Base-by-base conservation (phyloP, 2,113 vertebrate species). In the Triplophysa siluroides region DNA sequence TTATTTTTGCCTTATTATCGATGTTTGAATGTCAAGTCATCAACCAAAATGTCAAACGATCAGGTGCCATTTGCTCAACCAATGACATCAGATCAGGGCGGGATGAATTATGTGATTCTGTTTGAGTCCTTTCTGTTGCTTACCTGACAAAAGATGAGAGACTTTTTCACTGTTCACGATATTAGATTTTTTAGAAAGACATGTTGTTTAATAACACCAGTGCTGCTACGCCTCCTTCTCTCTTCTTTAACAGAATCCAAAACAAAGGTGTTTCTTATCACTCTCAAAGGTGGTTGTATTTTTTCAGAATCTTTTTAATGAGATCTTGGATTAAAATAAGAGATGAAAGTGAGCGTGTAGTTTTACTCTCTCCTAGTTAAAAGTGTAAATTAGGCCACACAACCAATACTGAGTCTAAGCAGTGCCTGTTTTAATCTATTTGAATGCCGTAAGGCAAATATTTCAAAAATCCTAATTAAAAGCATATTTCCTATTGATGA, bases 351-450 rank as follows among this genome's bases (percentile, higher is more conserved):
- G 29, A 50, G 58, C 33, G 61, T 62, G 68, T 66, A 61, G 12
- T 56, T 73, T n/a, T 58, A 63, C n/a, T 65, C 58, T 19, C 41
- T 84, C 70, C 63, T 71, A 16, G 24, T 54, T 64, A 58, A 41
- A 45, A 64, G 43, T 50, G 66, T 38, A 82, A 85, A 84, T 60
- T 80, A 85, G 83, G 78, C 61, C 61, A 77, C 63, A 82, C 38
- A 73, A 73, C 80, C 41, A 77, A 82, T 41, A 61, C 61, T 79
- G 67, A 72, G 66, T 76, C 60, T 10, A 18, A 70, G 62, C 21
- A 45, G 21, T 14, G 47, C 24, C 41, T 8, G 54, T 63, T 79
- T 38, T 75, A 62, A 52, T 29, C 29, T 33, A 33, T 33, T 33
- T 33, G 29, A 33, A 33, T 33, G 29, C 29, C 29, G 29, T 0